Conservation (phyloP, 2,888 invertebrate genomes). For the Notodonta dromedarius region DNA sequence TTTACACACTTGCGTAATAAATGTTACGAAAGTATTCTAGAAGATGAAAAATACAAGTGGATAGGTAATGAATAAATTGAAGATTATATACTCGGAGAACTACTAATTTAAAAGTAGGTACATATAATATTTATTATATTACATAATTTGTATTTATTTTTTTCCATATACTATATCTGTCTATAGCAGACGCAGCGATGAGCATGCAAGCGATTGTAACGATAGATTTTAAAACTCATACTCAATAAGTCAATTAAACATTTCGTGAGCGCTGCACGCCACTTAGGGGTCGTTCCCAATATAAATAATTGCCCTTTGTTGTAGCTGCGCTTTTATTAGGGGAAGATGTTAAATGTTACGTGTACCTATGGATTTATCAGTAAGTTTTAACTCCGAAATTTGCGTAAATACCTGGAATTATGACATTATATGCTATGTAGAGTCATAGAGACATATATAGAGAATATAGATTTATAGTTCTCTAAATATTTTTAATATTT, state of each 20-base stretch:
- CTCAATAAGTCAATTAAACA: slow-evolving; percentile 84
- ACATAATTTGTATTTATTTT: slow-evolving; percentile 2
- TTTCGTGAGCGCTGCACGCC: slow-evolving; percentile 73
- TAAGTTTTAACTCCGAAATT: background rate
- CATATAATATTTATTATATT: no score
- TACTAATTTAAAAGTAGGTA: no score
- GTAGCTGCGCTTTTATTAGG: slow-evolving; percentile 58
- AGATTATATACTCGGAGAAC: no score
- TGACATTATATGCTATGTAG: no score
- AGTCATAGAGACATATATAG: no score
- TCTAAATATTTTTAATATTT: no score
- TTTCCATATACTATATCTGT: slow-evolving; percentile 45
- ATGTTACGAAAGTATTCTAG: no score
- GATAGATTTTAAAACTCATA: slow-evolving; percentile 78
- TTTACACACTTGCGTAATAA: slow-evolving; percentile 9
- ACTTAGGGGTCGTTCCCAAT: slow-evolving; percentile 74
- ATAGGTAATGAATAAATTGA: no score
- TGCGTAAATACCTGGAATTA: no score
- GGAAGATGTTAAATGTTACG: slow-evolving; percentile 41
- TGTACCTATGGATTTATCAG: slow-evolving; percentile 16
- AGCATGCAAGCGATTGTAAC: slow-evolving; percentile 66
- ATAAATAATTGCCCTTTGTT: slow-evolving; percentile 80
- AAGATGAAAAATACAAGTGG: no score
- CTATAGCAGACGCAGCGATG: slow-evolving; percentile 48
- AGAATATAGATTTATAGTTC: no score